These are phyloP conservation scores for Brachionus paranguensis DNA, from an alignment of 1,140 invertebrate genomes.

Conservation along the genomic window DNA sequence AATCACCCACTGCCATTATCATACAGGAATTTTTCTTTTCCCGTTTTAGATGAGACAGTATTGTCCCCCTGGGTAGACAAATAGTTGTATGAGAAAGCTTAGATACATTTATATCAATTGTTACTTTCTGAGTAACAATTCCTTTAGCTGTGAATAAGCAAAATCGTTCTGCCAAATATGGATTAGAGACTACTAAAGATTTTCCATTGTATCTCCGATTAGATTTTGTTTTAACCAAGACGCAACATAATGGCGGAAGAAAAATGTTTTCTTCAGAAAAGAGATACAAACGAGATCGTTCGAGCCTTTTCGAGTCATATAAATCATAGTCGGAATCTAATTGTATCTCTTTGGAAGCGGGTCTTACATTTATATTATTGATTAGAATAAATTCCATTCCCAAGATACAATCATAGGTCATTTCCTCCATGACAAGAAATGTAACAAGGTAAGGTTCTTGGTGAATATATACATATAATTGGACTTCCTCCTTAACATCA, in stretches of 20 bases:
- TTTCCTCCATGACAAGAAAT: neutral
- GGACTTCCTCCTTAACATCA: neutral
- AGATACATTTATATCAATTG: conserved; percentile 49
- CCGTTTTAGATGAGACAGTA: neutral
- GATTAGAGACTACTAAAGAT: neutral
- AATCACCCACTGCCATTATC: neutral
- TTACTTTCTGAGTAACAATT: neutral
- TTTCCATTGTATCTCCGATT: neutral
- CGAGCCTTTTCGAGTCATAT: neutral
- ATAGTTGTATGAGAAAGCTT: conserved; percentile 43
- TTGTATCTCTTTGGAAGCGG: neutral
- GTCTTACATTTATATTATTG: neutral
- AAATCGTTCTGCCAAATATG: neutral
- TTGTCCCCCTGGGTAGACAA: neutral
- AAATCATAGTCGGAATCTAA: neutral
- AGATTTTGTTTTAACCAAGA: neutral
- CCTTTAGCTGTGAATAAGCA: neutral
- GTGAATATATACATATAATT: neutral
- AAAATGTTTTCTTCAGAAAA: neutral
- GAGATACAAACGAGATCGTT: neutral
- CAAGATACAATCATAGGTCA: neutral
- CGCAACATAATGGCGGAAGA: neutral
- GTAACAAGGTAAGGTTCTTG: neutral
- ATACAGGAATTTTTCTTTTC: neutral
- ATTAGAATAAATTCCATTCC: neutral